These are phyloP conservation scores for Stichopus chloronotus DNA, from an alignment of 35 echinoderm and acorn worm genomes.

Conservation along the genomic window DNA sequence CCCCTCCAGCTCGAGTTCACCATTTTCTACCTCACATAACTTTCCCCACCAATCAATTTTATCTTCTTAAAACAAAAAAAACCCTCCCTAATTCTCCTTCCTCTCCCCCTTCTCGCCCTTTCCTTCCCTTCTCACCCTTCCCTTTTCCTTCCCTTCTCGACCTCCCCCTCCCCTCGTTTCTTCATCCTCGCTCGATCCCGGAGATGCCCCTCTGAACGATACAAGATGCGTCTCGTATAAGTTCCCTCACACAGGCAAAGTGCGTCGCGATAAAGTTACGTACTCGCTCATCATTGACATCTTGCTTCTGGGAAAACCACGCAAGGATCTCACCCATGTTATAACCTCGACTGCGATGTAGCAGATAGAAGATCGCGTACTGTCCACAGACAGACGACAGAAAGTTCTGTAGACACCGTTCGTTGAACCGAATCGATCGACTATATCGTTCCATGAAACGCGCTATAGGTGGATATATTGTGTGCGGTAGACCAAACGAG, in stretches of 20 bases:
- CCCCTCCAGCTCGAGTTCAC: no score
- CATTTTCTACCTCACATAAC: no score
- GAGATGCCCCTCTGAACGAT: not conserved
- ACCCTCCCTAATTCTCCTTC: not conserved
- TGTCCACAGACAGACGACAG: no score
- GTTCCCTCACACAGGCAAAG: not conserved
- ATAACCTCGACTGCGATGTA: slow-evolving; percentile 17
- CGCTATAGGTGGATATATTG: no score
- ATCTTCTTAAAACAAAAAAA: no score
- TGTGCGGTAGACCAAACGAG: not conserved
- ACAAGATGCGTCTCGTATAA: not conserved
- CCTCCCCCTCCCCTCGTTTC: not conserved
- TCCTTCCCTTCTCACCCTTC: not conserved
- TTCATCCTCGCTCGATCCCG: not conserved
- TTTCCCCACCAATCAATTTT: no score
- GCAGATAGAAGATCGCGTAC: no score
- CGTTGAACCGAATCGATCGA: not conserved
- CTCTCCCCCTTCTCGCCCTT: not conserved
- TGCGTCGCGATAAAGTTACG: not conserved
- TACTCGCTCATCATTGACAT: not conserved
- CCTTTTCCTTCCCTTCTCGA: not conserved
- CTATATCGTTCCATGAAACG: no score
- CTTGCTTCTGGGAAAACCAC: not conserved
- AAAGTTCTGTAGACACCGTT: slow-evolving; percentile 38
- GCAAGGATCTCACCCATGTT: not conserved